Percentiles rank a stretch among this genome's conserved stretches.
Evolutionary conservation across 2,888 invertebrate genomes (phyloP).

Genomic region (Hydrotaea diabolus): DNA sequence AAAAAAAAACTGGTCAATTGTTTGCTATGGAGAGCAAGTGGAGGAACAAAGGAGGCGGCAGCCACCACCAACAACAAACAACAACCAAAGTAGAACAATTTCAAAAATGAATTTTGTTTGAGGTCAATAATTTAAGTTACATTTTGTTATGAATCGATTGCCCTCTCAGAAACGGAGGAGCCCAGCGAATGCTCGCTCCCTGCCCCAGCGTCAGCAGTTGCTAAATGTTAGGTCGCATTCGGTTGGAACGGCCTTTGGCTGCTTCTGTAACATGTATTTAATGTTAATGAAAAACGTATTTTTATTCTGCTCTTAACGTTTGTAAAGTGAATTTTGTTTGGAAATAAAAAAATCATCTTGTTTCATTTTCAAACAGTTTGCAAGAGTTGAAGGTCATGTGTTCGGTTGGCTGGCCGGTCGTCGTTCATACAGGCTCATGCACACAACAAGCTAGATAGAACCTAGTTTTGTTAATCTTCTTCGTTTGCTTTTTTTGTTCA

Average conservation of each 20-base stretch:
- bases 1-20: not conserved
- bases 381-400: constrained; percentile 52
- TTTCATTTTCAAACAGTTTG: not conserved
- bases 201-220: not conserved
- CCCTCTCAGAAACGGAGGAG: too few species aligned
- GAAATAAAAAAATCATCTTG: not conserved
- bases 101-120: not conserved
- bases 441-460: constrained; percentile 26
- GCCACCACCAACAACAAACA: too few species aligned
- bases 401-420: too few species aligned
- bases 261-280: too few species aligned
- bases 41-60: too few species aligned
- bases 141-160: not conserved
- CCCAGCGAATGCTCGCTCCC: not conserved
- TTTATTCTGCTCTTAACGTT: too few species aligned
- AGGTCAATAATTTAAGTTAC: constrained; percentile 12
- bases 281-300: too few species aligned
- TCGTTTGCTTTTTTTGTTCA: not conserved
- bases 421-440: too few species aligned
- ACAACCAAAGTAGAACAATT: not conserved
- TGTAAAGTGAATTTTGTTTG: too few species aligned
- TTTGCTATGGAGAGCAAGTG: too few species aligned
- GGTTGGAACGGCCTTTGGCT: too few species aligned
- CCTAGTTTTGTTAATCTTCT: constrained; percentile 1
- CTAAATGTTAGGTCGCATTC: not conserved